Evolutionary conservation across 2,113 vertebrate species (phyloP).

Genomic region (Petrocephalus zakoni): DNA sequence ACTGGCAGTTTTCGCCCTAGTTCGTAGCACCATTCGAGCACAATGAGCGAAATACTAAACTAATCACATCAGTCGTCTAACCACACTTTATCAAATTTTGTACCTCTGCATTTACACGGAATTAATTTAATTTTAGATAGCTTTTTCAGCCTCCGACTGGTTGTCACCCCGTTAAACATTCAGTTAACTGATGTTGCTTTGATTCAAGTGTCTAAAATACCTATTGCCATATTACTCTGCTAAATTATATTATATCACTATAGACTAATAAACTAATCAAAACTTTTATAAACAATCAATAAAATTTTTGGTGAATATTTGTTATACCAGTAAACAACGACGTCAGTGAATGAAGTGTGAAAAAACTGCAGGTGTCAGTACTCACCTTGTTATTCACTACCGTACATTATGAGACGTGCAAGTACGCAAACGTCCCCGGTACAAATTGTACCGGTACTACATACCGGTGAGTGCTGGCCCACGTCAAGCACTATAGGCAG

Average conservation of each 20-base stretch:
- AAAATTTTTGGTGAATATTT: not conserved
- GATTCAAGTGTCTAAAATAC: not conserved
- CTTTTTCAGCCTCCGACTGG: not conserved
- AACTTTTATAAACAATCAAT: not conserved
- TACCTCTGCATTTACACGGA: not conserved
- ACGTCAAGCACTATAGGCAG: not conserved
- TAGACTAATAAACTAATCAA: not conserved
- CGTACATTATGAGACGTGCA: not conserved
- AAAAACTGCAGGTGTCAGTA: not conserved
- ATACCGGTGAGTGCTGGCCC: not conserved
- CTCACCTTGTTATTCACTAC: not conserved
- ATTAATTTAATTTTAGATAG: not conserved
- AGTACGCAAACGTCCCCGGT: not conserved
- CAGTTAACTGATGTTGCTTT: not conserved
- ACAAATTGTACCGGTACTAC: not conserved
- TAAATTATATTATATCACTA: not conserved
- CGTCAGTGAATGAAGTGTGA: not conserved
- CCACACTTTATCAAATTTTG: not conserved
- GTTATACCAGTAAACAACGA: not conserved
- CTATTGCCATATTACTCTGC: not conserved
- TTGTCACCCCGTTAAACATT: not conserved
- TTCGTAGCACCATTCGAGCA: not conserved
- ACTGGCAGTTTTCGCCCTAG: not conserved
- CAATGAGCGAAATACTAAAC: not conserved
- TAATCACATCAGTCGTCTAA: not conserved